Evolutionary conservation across 1,140 invertebrate species (phyloP).

Genomic region (Acyrthosiphon pisum): DNA sequence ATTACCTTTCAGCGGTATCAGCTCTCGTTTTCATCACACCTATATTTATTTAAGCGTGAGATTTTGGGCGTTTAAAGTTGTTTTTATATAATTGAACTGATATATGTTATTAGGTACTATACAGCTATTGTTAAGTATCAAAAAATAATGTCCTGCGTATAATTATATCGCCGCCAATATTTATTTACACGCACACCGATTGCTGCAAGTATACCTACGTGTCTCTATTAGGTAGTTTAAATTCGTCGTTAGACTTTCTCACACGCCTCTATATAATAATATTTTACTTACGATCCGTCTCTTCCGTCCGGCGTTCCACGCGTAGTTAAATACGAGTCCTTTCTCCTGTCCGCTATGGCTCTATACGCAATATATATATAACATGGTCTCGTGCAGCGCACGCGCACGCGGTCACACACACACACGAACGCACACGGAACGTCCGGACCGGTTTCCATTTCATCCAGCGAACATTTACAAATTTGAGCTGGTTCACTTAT

Average conservation of each 20-base stretch:
- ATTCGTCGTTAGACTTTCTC: slow-evolving; percentile 14
- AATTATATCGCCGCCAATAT: background rate
- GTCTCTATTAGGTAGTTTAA: background rate
- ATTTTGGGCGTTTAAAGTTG: background rate
- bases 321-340: background rate
- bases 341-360: background rate
- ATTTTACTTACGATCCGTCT: background rate
- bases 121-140: background rate
- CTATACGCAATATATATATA: background rate
- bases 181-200: background rate
- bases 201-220: background rate
- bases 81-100: background rate
- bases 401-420: background rate
- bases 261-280: background rate
- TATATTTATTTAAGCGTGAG: background rate
- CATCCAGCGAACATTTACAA: background rate
- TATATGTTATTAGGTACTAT: background rate
- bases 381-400: background rate
- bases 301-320: background rate
- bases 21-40: background rate
- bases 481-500: slow-evolving; percentile 17
- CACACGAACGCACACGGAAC: background rate
- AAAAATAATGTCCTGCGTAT: background rate
- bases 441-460: background rate
- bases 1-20: background rate